These are phyloP conservation scores for Drosophila pallidifrons DNA, from an alignment of 1,140 invertebrate genomes.

Conservation along the genomic window DNA sequence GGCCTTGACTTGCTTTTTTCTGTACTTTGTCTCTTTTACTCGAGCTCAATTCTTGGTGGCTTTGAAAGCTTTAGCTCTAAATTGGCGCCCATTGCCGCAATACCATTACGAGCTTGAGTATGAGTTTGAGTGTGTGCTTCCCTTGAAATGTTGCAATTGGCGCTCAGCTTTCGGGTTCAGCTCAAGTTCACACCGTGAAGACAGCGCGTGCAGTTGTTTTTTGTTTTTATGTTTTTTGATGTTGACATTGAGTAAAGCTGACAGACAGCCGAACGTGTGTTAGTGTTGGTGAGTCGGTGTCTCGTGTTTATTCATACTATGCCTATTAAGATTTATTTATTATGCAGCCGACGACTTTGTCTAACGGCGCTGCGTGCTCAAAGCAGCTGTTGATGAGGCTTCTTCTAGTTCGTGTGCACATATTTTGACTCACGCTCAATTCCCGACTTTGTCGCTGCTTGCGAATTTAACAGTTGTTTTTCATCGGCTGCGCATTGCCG, in stretches of 20 bases:
- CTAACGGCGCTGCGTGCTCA: conserved; percentile 36
- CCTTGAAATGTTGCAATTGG: conserved; percentile 59
- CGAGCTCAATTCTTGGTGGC: conserved; percentile 1
- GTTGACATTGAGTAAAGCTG: conserved; percentile 55
- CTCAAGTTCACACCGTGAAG: conserved; percentile 58
- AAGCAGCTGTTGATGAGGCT: not conserved
- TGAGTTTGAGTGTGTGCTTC: conserved; percentile 12
- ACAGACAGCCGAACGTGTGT: conserved; percentile 21
- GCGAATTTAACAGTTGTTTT: conserved; percentile 61
- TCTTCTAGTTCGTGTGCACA: not conserved
- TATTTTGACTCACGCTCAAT: conserved; percentile 56
- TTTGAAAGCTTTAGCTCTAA: conserved; percentile 27
- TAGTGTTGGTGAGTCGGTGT: not conserved
- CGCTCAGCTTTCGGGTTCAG: conserved; percentile 49
- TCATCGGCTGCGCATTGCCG: conserved; percentile 24
- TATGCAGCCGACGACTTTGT: conserved; percentile 37
- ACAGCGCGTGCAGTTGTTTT: conserved; percentile 16
- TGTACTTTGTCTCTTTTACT: conserved; percentile 2
- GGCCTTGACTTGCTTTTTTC: conserved; percentile 66
- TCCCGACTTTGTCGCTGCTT: conserved; percentile 42
- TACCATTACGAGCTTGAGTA: conserved; percentile 11
- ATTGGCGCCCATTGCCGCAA: conserved; percentile 36
- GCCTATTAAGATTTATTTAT: conserved; percentile 46
- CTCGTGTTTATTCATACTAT: conserved; percentile 39
- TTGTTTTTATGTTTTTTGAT: not conserved